Percentiles rank a stretch among this genome's conserved stretches.
Conservation (phyloP, 2,113 vertebrate genomes). For the Bos indicus region DNA sequence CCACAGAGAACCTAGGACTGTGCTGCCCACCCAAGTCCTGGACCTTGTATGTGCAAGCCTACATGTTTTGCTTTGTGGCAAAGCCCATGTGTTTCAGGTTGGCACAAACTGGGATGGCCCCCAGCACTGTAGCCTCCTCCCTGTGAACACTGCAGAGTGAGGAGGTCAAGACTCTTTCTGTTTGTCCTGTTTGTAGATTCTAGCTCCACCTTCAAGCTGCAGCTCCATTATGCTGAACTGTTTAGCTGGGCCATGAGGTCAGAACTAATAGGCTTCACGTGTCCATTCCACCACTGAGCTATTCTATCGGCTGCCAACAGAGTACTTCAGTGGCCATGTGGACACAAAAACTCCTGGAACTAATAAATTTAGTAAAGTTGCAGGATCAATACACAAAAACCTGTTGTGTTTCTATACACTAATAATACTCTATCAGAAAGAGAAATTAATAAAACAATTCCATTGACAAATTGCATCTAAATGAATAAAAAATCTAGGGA, state of each 20-base stretch:
- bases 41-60: background rate
- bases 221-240: background rate
- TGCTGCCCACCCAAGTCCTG: background rate
- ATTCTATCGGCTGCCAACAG: background rate
- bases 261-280: background rate
- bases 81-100: background rate
- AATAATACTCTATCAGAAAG: background rate
- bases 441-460: background rate
- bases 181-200: background rate
- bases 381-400: background rate
- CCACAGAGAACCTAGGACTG: background rate
- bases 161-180: background rate
- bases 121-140: background rate
- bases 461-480: background rate
- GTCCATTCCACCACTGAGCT: background rate
- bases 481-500: background rate
- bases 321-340: background rate
- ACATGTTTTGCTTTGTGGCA: background rate
- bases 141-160: background rate
- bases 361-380: background rate
- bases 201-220: background rate
- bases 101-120: background rate
- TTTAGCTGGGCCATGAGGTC: background rate
- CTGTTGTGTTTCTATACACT: background rate
- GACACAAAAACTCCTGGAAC: background rate